phyloP scores from a whole-genome alignment of 2,888 invertebrate species.

The Vanessa cardui region DNA sequence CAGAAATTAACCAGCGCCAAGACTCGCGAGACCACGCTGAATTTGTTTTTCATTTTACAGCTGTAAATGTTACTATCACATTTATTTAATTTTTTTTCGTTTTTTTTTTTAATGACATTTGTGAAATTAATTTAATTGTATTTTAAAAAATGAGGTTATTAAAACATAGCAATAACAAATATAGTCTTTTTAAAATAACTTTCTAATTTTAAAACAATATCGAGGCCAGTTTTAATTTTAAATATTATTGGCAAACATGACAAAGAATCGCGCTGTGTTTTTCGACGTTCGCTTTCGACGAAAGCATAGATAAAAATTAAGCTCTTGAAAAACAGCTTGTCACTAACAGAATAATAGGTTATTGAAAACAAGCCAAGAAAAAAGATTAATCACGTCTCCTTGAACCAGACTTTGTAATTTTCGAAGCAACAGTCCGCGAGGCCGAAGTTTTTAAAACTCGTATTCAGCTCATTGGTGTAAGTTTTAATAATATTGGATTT shows the following conservation, averaged over 20 bases:
- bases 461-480: slow-evolving; percentile 30
- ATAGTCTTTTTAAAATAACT: too few relatives aligned
- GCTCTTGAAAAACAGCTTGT: slow-evolving; percentile 11
- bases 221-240: neutral
- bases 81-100: neutral
- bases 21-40: slow-evolving; percentile 6
- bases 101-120: too few relatives aligned
- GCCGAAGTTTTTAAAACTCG: slow-evolving; percentile 25
- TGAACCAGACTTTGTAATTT: slow-evolving; percentile 22
- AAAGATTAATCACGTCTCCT: slow-evolving; percentile 24
- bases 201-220: too few relatives aligned
- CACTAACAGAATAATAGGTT: slow-evolving; percentile 23
- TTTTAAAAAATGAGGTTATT: too few relatives aligned
- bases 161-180: too few relatives aligned
- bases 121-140: too few relatives aligned
- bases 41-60: neutral
- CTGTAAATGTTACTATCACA: neutral
- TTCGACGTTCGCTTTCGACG: neutral
- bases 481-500: slow-evolving; percentile 44
- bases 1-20: slow-evolving; percentile 12
- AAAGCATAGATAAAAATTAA: slow-evolving; percentile 4
- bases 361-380: slow-evolving; percentile 27
- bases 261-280: neutral
- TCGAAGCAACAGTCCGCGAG: slow-evolving; percentile 26
- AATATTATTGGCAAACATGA: neutral